Evolutionary conservation across 2,797 vertebrate species (phyloP).

Genomic region (Tokudaia muenninki): DNA sequence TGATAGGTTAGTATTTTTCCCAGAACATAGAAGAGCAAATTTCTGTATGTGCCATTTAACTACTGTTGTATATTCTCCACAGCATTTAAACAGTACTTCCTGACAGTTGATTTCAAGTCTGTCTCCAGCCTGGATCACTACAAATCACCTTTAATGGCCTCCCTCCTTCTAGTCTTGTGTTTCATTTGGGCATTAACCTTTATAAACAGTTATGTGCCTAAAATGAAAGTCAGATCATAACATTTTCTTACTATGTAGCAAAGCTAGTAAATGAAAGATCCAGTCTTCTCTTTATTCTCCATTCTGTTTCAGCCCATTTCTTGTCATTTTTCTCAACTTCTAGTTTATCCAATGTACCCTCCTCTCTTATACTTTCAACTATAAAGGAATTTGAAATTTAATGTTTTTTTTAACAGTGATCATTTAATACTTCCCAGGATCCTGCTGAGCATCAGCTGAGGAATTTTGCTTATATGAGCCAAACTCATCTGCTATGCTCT

Average conservation of each 20-base stretch:
- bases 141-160: not conserved
- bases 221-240: slow-evolving; percentile 33
- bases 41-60: slow-evolving; percentile 12
- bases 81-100: slow-evolving; percentile 38
- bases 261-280: not conserved
- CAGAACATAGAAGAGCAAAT: not conserved
- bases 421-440: slow-evolving; percentile 27
- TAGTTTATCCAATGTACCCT: slow-evolving; percentile 12
- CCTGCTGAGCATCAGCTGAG: not conserved
- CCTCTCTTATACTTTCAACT: slow-evolving; percentile 25
- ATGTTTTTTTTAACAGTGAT: not conserved
- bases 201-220: slow-evolving; percentile 4
- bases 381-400: not conserved
- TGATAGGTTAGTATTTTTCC: slow-evolving; percentile 2
- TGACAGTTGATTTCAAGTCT: not conserved
- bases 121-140: not conserved
- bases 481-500: not conserved
- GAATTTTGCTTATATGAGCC: not conserved
- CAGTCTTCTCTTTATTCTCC: not conserved
- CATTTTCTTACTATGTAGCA: not conserved
- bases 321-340: not conserved
- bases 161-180: not conserved
- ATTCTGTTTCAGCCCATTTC: not conserved
- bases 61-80: not conserved
- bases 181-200: not conserved